Conservation (phyloP, 2,113 vertebrate genomes). For the Pachyramphus minor region DNA sequence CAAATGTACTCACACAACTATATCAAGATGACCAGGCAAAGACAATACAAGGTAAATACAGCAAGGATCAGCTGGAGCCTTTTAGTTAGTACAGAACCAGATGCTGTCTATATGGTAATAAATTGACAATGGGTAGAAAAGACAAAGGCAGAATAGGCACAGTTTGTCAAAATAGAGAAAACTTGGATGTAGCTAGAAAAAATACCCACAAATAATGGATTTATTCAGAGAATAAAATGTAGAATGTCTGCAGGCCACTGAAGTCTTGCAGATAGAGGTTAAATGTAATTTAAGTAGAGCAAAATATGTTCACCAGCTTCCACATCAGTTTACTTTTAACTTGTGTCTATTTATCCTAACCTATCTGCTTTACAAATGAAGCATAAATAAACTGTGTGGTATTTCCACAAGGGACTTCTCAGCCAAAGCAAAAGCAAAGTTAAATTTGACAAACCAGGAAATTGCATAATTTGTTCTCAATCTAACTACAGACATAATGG, state of each 20-base stretch:
- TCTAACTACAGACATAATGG: background rate
- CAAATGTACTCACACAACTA: background rate
- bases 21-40: background rate
- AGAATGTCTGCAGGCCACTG: background rate
- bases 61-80: background rate
- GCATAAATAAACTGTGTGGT: background rate
- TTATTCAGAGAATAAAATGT: background rate
- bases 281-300: background rate
- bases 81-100: background rate
- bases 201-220: background rate
- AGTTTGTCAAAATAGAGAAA: background rate
- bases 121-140: background rate
- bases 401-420: background rate
- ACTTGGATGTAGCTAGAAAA: background rate
- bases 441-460: constrained; percentile 27
- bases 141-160: background rate
- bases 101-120: background rate
- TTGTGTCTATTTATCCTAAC: background rate
- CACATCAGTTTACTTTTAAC: background rate
- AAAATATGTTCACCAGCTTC: background rate
- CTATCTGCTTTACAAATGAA: background rate
- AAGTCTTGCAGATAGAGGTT: background rate
- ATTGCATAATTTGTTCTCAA: background rate
- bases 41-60: background rate
- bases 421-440: background rate